These are phyloP conservation scores for Lottia gigantea DNA, from an alignment of 2,888 invertebrate species.

Conservation along the genomic window DNA sequence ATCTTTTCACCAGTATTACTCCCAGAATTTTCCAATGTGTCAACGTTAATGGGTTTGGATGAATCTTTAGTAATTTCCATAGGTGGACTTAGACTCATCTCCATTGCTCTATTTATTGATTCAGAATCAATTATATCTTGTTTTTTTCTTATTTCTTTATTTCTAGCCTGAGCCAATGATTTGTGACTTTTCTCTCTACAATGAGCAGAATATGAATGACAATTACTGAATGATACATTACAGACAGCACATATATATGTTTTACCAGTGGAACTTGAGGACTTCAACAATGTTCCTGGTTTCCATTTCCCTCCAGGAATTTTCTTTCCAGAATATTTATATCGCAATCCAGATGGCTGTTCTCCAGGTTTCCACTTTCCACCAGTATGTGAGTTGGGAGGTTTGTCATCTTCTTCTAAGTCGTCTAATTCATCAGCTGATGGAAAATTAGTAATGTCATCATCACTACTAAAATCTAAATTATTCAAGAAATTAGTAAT, in stretches of 20 bases:
- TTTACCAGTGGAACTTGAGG: conserved; percentile 14
- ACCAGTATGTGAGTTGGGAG: conserved; percentile 60
- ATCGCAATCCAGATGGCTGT: conserved; percentile 31
- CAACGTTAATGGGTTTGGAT: no score
- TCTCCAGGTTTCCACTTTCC: conserved; percentile 80
- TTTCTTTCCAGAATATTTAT: conserved; percentile 12
- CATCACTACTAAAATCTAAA: conserved; percentile 63
- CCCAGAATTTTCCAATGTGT: no score
- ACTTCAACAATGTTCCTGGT: conserved; percentile 27
- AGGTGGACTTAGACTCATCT: no score
- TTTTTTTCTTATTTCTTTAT: no score
- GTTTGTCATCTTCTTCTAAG: conserved; percentile 43
- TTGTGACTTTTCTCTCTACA: conserved; percentile 35
- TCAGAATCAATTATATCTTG: no score
- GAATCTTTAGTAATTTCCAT: no score
- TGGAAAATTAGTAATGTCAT: conserved; percentile 51
- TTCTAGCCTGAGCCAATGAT: conserved; percentile 12
- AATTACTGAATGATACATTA: conserved; percentile 42
- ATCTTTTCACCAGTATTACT: no score
- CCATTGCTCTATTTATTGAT: no score
- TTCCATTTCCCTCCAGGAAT: conserved; percentile 77
- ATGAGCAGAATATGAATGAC: conserved; percentile 49
- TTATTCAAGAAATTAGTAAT: conserved; percentile 62
- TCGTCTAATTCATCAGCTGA: conserved; percentile 47
- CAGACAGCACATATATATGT: conserved; percentile 42